These are phyloP conservation scores for Phortica variegata DNA, from an alignment of 1,140 invertebrate species.

Conservation along the genomic window DNA sequence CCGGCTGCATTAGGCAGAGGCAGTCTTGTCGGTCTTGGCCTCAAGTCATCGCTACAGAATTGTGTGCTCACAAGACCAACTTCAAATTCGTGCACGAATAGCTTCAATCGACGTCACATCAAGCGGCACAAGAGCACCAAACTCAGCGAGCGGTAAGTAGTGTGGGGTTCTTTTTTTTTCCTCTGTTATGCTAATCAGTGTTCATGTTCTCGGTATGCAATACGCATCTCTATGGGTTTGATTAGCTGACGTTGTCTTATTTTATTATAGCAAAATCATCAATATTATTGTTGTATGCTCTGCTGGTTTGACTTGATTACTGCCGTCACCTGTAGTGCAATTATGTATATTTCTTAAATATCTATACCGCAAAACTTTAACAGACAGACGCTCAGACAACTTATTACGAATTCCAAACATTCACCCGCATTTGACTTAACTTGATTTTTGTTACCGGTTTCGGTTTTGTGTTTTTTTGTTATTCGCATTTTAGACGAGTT, in stretches of 20 bases:
- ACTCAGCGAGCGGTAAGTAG: conserved; percentile 47
- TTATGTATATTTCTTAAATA: no score
- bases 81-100: conserved; percentile 54
- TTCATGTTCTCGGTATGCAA: conserved; percentile 3
- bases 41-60: conserved; percentile 37
- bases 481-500: no score
- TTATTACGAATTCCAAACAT: no score
- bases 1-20: not conserved
- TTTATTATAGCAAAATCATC: no score
- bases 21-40: conserved; percentile 4
- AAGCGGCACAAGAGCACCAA: conserved; percentile 49
- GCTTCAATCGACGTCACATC: conserved; percentile 51
- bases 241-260: not conserved
- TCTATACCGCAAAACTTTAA: no score
- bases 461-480: no score
- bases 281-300: no score
- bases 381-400: no score
- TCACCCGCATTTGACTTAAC: no score
- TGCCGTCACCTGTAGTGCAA: no score
- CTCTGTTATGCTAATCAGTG: not conserved
- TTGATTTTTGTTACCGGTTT: no score
- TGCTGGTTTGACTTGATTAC: no score
- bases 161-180: conserved; percentile 19
- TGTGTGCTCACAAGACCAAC: conserved; percentile 40
- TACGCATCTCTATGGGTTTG: conserved; percentile 16